Evolutionary conservation across 2,797 vertebrate genomes (phyloP), one percentile per base, ranked within the genome.

Genomic region (Echeneis naucrates): DNA sequence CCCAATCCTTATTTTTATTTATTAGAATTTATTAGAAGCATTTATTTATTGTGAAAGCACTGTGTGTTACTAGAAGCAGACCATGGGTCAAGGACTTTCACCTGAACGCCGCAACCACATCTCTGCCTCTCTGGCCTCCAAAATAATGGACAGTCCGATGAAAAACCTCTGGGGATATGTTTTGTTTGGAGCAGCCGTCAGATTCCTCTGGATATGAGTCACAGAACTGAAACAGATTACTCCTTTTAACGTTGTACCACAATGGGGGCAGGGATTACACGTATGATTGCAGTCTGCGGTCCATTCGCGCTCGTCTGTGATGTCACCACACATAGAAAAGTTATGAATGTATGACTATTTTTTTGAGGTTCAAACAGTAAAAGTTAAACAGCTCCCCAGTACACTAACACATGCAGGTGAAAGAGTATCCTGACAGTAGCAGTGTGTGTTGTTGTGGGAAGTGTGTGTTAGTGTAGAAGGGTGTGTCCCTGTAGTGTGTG

Each of bases 121-220:
- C 17, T 21, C 14, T 6, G 5, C 2, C 33, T 35, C 47, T 55
- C 4, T 26, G 19, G 1, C 9, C 21, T 26, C 66, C 26, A 55
- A 42, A 63, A 11, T 17, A 48, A 8, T 8, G 2, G 27, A 1
- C 27, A 0, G 8, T 23, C 23, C 19, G 50, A 44, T 64, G 37
- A 26, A 69, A 71, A 51, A 2, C 5, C 24, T 32, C 21, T 16
- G 37, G 23, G 37, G 24, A 3, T 48, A 11, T n/a, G 8, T 59
- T 81, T 66, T 53, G 32, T 26, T 17, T 6, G 30, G 9, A 21
- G 11, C 82, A 84, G 72, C 76, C 83, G 58, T n/a, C 44, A 65
- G 78, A 90, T 86, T 83, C 81, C 45, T 78, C 54, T 32, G 38
- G 6, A 8, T 69, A 80, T 89, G 87, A 90, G 32, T 89, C 89